Evolutionary conservation across 2,888 invertebrate species (phyloP).

Genomic region (Amphiduros pacificus): DNA sequence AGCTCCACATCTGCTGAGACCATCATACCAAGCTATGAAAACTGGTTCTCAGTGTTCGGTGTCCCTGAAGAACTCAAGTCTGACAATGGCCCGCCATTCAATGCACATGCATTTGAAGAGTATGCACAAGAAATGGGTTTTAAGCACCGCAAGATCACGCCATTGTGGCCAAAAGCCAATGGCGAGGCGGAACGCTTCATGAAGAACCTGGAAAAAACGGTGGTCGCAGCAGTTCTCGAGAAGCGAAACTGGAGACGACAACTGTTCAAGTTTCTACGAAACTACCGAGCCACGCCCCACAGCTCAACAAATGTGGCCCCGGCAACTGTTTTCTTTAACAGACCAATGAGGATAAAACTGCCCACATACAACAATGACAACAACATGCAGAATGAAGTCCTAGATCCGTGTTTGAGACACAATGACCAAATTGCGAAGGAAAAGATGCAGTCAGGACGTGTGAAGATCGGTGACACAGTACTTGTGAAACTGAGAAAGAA

Average conservation of each 20-base stretch:
- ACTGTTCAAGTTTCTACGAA: neutral
- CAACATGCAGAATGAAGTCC: neutral
- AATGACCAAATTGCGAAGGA: neutral
- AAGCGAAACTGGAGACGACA: slow-evolving; percentile 3
- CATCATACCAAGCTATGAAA: neutral
- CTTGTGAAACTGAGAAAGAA: neutral
- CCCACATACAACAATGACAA: neutral
- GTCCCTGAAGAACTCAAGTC: neutral
- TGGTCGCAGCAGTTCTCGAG: neutral
- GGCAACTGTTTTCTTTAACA: too few species aligned
- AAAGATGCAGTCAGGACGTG: neutral
- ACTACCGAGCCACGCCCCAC: slow-evolving; percentile 4
- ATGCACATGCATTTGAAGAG: neutral
- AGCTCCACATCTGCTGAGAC: neutral
- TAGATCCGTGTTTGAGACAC: neutral
- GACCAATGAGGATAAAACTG: neutral
- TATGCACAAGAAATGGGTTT: neutral
- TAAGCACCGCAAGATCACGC: neutral
- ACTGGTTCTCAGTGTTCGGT: slow-evolving; percentile 6
- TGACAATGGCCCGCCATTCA: slow-evolving; percentile 19
- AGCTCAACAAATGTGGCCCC: too few species aligned
- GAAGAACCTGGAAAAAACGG: neutral
- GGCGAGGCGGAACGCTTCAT: slow-evolving; percentile 13
- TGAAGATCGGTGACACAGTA: neutral
- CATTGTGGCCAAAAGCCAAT: slow-evolving; percentile 12